phyloP scores from a whole-genome alignment of 2,113 vertebrate genomes.

The Pionites leucogaster region DNA sequence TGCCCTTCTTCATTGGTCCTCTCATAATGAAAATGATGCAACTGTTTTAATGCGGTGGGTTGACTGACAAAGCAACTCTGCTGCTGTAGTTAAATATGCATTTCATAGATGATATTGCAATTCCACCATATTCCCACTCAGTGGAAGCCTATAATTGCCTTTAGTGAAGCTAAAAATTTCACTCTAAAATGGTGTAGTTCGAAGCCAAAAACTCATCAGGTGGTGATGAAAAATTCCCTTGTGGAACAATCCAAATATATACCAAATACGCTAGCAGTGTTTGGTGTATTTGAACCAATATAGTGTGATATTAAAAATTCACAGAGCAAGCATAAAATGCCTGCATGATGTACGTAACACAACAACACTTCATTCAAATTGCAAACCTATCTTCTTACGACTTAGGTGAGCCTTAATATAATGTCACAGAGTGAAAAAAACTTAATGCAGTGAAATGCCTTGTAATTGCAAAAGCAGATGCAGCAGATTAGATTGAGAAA shows the following conservation, averaged over 20 bases:
- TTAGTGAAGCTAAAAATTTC: not conserved
- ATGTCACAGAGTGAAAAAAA: not conserved
- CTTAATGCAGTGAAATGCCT: not conserved
- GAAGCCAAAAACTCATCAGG: not conserved
- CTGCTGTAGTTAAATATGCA: not conserved
- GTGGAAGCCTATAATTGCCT: not conserved
- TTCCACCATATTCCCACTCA: not conserved
- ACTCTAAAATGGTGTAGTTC: not conserved
- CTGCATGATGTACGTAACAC: not conserved
- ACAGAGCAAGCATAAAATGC: not conserved
- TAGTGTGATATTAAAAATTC: not conserved
- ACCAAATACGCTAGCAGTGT: not conserved
- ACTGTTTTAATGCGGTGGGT: not conserved
- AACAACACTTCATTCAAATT: not conserved
- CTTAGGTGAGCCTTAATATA: not conserved
- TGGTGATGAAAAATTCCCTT: not conserved
- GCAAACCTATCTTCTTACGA: not conserved
- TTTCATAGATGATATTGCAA: not conserved
- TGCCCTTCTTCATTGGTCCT: not conserved
- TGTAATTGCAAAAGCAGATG: not conserved
- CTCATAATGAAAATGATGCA: not conserved
- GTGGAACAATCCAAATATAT: not conserved
- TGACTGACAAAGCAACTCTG: not conserved
- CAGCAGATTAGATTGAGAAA: not conserved
- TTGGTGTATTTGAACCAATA: not conserved